phyloP scores from a whole-genome alignment of 2,797 vertebrate species.

The Fistularia tabacaria region DNA sequence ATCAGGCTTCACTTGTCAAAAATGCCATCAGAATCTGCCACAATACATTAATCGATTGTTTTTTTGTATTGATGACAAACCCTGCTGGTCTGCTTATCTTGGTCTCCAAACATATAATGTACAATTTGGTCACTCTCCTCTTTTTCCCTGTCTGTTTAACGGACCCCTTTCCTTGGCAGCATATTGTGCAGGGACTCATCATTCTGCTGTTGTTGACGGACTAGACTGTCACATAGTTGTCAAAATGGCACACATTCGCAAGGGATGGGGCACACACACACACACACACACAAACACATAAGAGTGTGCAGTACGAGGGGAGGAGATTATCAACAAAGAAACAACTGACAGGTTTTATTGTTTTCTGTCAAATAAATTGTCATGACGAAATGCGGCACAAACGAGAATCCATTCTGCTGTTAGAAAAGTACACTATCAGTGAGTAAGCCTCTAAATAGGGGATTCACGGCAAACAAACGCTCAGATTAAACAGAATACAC shows the following conservation, averaged over 20 bases:
- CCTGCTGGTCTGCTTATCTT: constrained; percentile 40
- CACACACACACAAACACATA: neutral
- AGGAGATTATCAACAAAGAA: constrained; percentile 32
- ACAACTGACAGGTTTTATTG: constrained; percentile 25
- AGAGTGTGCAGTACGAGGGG: constrained; percentile 15
- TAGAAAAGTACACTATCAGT: constrained; percentile 14
- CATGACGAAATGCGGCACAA: constrained; percentile 12
- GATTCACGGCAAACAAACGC: no score
- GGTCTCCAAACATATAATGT: constrained; percentile 33
- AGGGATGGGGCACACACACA: constrained; percentile 28
- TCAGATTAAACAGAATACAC: no score
- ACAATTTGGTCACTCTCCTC: constrained; percentile 45
- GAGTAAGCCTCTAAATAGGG: no score
- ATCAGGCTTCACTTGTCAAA: constrained; percentile 31
- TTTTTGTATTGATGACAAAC: constrained; percentile 45
- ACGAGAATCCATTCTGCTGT: constrained; percentile 29
- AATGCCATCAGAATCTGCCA: constrained; percentile 28
- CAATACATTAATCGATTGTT: constrained; percentile 47
- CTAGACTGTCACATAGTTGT: constrained; percentile 61
- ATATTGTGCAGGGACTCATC: constrained; percentile 64
- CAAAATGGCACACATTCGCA: constrained; percentile 57
- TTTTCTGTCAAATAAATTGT: constrained; percentile 29
- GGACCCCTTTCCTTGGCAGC: constrained; percentile 46
- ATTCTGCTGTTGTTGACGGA: constrained; percentile 53
- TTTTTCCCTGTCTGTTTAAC: constrained; percentile 40